Evolutionary conservation across 2,888 invertebrate genomes (phyloP), one percentile per base, ranked within the genome.

Genomic region (Sabatieria punctata): DNA sequence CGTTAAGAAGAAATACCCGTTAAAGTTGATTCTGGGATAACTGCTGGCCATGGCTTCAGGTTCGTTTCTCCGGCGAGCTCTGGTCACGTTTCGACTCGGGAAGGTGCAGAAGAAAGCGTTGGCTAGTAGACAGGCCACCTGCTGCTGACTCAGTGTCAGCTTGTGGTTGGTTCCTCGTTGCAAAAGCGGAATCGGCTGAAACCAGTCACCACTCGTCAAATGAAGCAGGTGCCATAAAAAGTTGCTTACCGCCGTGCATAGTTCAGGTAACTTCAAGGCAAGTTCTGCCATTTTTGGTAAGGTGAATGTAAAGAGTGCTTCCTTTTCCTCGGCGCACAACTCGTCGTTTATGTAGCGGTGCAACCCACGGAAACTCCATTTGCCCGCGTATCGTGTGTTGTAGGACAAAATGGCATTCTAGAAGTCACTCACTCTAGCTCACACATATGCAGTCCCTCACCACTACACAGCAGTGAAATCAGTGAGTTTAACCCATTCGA

Each of bases 61-160:
- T n/a, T 36, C n/a, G n/a, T n/a, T n/a, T n/a, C n/a, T n/a, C 57
- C 49, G 51, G 60, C 41, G 46, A 24, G 43, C 47, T 25, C 23
- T 41, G 26, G 27, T 19, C 26, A 50, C 48, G 51, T 57, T 68
- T 38, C 84, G 72, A 53, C 82, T 74, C 0, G 91, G 88, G 70
- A 84, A 91, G 30, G 91, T 91, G 66, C 88, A 89, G 56, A 95
- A 78, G 69, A 95, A 93, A 15, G 85, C 89, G 71, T 93, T 89
- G 0, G 91, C 88, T 51, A 95, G 67, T 44, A 95, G 69, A 58
- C 79, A 79, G 0, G 85, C 78, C 46, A 85, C 78, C 71, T 93
- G 93, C 41, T 66, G 57, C 52, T 74, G 73, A 78, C 68, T 68
- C 45, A 74, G 62, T 46, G 76, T 77, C 18, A 80, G 52, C 11